phyloP scores from a whole-genome alignment of 2,888 invertebrate genomes.

The Phanerotoma sp. region DNA sequence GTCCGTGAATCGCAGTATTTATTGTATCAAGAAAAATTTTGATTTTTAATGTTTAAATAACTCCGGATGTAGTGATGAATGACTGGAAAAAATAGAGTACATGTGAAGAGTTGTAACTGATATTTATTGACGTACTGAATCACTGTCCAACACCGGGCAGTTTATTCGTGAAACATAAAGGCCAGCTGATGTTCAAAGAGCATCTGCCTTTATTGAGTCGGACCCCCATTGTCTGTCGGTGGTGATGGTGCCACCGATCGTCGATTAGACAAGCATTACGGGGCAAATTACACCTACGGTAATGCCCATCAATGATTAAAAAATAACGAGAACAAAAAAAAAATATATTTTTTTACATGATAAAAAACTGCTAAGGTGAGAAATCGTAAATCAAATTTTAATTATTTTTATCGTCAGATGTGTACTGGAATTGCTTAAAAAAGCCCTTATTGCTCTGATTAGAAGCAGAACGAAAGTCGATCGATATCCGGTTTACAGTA shows the following conservation, averaged over 20 bases:
- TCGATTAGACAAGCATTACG: constrained; percentile 29
- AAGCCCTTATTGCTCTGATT: no score
- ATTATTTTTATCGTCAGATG: no score
- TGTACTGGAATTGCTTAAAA: no score
- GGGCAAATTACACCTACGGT: constrained; percentile 30
- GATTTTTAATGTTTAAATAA: neutral
- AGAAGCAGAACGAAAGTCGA: no score
- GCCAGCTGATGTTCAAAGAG: constrained; percentile 50
- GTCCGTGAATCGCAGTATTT: no score
- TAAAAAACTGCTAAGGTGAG: no score
- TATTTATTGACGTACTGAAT: constrained; percentile 35
- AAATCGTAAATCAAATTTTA: no score
- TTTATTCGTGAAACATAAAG: constrained; percentile 20
- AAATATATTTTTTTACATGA: no score
- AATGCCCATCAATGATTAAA: constrained; percentile 28
- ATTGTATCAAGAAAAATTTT: neutral
- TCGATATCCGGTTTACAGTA: no score
- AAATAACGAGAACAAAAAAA: constrained; percentile 13
- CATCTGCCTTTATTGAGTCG: constrained; percentile 45
- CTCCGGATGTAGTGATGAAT: neutral
- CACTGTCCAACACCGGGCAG: constrained; percentile 42
- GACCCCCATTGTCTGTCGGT: constrained; percentile 21
- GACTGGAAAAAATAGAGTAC: neutral
- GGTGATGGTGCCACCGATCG: constrained; percentile 31
- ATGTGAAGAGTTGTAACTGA: neutral